Percentiles rank a stretch among this genome's conserved stretches.
Conservation (phyloP, 2,888 invertebrate genomes). For the Agrochola circellaris region DNA sequence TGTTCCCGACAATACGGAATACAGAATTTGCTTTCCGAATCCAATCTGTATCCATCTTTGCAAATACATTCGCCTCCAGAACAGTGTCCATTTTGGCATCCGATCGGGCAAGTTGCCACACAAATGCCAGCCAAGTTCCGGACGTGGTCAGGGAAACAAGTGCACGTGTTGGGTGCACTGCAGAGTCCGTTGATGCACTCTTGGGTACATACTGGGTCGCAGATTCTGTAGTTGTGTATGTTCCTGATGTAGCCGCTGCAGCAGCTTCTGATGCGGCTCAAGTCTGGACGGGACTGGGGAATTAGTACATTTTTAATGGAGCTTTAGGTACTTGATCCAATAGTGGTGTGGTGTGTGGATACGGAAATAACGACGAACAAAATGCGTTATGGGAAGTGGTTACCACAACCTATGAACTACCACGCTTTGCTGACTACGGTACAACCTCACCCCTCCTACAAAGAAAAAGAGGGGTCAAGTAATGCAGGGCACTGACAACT, state of each 20-base stretch:
- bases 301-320: neutral
- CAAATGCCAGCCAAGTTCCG: constrained; percentile 90
- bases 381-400: neutral
- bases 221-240: constrained; percentile 89
- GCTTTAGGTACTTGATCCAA: neutral
- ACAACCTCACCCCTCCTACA: neutral
- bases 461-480: neutral
- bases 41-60: constrained; percentile 90
- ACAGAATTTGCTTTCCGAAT: constrained; percentile 91
- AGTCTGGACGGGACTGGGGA: constrained; percentile 90
- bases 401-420: neutral
- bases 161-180: constrained; percentile 92
- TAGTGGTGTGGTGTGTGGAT: neutral
- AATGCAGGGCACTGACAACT: neutral
- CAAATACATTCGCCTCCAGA: constrained; percentile 92
- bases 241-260: constrained; percentile 93
- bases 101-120: constrained; percentile 92
- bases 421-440: neutral
- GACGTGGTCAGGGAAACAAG: constrained; percentile 91
- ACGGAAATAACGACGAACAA: neutral
- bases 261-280: constrained; percentile 93
- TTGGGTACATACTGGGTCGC: constrained; percentile 91
- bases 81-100: constrained; percentile 93
- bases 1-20: constrained; percentile 89
- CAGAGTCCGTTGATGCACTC: constrained; percentile 92